Percentiles rank a stretch among this genome's conserved stretches.
These are phyloP conservation scores for Osmoderma eremita DNA, from an alignment of 2,888 invertebrate species.

Conservation along the genomic window DNA sequence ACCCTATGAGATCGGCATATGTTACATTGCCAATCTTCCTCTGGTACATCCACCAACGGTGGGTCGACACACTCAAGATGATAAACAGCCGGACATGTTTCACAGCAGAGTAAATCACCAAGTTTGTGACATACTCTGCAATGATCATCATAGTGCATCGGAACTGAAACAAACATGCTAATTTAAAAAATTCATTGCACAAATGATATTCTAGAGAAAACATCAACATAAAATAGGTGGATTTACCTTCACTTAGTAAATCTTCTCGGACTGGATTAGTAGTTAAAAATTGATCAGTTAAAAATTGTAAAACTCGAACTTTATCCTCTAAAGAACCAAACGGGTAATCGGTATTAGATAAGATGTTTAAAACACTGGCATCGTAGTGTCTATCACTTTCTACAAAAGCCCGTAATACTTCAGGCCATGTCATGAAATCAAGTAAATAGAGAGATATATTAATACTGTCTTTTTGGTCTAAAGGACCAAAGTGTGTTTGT, in stretches of 20 bases:
- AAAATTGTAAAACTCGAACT: slow-evolving; percentile 84
- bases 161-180: slow-evolving; percentile 64
- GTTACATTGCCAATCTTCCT: slow-evolving; percentile 97
- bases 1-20: slow-evolving; percentile 93
- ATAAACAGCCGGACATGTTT: slow-evolving; percentile 97
- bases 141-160: slow-evolving; percentile 92
- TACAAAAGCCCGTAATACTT: slow-evolving; percentile 87
- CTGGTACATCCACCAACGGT: slow-evolving; percentile 91
- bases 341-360: slow-evolving; percentile 86
- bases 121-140: slow-evolving; percentile 91
- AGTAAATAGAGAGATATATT: slow-evolving; percentile 93
- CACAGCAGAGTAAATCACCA: slow-evolving; percentile 96
- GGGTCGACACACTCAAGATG: slow-evolving; percentile 97
- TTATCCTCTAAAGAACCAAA: slow-evolving; percentile 83
- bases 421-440: slow-evolving; percentile 97
- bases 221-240: neutral
- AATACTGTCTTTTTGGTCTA: slow-evolving; percentile 97
- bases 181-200: neutral
- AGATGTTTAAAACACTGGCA: slow-evolving; percentile 74
- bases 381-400: slow-evolving; percentile 90
- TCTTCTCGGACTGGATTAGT: slow-evolving; percentile 94
- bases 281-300: slow-evolving; percentile 94
- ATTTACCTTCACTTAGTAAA: slow-evolving; percentile 87
- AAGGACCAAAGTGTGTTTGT: slow-evolving; percentile 93
- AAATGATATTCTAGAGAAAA: neutral